Percentiles rank a stretch among this genome's conserved stretches.
Evolutionary conservation across 2,113 vertebrate species (phyloP).

Genomic region (Holacanthus passer): DNA sequence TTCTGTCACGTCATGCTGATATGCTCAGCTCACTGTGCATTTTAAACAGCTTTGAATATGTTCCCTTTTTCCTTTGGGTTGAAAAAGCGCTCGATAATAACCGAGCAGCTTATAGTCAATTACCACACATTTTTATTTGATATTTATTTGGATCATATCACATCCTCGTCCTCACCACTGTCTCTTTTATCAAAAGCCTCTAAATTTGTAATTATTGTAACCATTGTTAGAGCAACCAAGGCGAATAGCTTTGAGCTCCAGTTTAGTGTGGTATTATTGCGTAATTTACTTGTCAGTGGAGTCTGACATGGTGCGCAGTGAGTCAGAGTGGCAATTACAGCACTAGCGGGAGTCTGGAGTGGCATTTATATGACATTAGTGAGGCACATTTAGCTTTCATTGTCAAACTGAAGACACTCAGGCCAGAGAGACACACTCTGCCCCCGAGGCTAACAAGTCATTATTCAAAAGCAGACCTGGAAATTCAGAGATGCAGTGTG

Average conservation of each 20-base stretch:
- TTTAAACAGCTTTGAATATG: neutral
- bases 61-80: neutral
- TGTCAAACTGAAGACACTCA: constrained; percentile 50
- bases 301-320: constrained; percentile 47
- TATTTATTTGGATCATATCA: constrained; percentile 27
- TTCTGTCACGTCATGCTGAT: neutral
- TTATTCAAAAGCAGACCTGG: constrained; percentile 46
- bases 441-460: constrained; percentile 39
- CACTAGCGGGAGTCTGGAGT: constrained; percentile 48
- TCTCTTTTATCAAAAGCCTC: neutral
- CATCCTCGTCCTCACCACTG: neutral
- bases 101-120: neutral
- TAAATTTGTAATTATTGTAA: constrained; percentile 29
- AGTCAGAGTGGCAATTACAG: constrained; percentile 67
- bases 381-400: constrained; percentile 68
- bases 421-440: constrained; percentile 45
- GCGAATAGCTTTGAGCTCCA: constrained; percentile 35
- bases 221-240: constrained; percentile 10
- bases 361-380: constrained; percentile 71
- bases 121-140: neutral
- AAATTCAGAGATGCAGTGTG: constrained; percentile 24
- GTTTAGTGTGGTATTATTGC: constrained; percentile 51
- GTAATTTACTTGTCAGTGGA: constrained; percentile 63
- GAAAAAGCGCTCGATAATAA: neutral
- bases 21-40: neutral